Evolutionary conservation across 2,113 vertebrate genomes (phyloP), one percentile per base, ranked within the genome.

Genomic region (Benitochromis conjunctus): DNA sequence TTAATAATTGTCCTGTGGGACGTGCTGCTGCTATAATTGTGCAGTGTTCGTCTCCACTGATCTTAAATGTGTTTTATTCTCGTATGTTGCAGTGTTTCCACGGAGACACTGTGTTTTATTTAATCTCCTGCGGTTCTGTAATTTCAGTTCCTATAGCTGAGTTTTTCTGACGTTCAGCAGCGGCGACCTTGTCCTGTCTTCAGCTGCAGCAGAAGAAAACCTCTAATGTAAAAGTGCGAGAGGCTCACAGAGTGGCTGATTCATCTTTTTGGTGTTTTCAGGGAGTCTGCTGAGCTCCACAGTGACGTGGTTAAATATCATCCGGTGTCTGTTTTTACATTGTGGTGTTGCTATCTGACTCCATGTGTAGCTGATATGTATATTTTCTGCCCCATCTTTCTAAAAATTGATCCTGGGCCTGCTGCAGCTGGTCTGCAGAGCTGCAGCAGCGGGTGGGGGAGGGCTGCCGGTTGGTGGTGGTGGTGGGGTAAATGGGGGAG

Each of bases 401-500:
- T 90, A 90, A 90, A 89, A 93, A 90, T 90, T 91, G 90, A 94
- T 93, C 88, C 57, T 8, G 3, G 89, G 81, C 85, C 84, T 89
- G 87, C 83, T 83, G 88, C 90, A 91, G 93, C 86, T 87, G 89
- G 88, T 92, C 90, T 91, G 91, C 92, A 90, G 89, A 84, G 54
- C 84, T 76, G 16, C 43, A 76, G 69, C 46, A 51, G 53, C 6
- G 77, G 78, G 77, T 56, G 85, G 86, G 88, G 89, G 64, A 77
- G 88, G 83, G 83, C 38, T 34, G 85, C 4, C 51, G 85, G 87
- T 86, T n/a, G 85, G 85, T 82, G 82, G 86, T 60, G 78, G 80
- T 76, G 64, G 66, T 82, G 58, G 77, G 83, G 82, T 58, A 79
- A 46, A 26, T 36, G 79, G 85, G 87, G 89, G 82, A 66, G 87